These are phyloP conservation scores for Corythornis cristatus DNA, from an alignment of 2,113 vertebrate species.

Conservation along the genomic window DNA sequence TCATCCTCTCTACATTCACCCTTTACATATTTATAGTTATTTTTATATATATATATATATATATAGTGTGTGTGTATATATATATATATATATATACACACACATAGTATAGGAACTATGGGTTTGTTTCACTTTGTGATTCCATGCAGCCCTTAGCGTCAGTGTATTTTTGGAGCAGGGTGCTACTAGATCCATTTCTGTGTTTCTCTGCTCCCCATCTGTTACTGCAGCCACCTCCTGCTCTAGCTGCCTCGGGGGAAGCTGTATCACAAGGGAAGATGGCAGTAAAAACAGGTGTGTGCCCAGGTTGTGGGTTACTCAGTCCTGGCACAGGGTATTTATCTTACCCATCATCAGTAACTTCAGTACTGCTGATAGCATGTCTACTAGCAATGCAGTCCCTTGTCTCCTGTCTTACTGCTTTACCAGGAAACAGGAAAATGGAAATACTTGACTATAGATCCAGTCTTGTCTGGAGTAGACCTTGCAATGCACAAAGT, in stretches of 20 bases:
- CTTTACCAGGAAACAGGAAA: not conserved
- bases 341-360: not conserved
- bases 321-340: not conserved
- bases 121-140: not conserved
- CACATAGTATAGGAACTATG: not conserved
- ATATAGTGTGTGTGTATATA: too few relatives aligned
- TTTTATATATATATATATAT: too few relatives aligned
- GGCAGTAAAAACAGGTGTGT: not conserved
- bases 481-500: not conserved
- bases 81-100: too few relatives aligned
- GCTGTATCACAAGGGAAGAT: not conserved
- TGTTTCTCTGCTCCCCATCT: constrained; percentile 13
- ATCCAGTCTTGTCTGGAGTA: not conserved
- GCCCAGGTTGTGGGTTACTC: not conserved
- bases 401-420: not conserved
- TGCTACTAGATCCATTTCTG: not conserved
- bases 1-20: too few relatives aligned
- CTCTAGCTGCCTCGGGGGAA: not conserved
- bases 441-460: not conserved
- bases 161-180: constrained; percentile 22
- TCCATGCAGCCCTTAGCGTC: not conserved
- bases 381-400: not conserved
- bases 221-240: not conserved
- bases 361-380: accelerated
- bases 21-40: too few relatives aligned